Percentiles rank a stretch among this genome's conserved stretches.
Evolutionary conservation across 2,113 vertebrate species (phyloP).

Genomic region (Alaudala cheleensis): DNA sequence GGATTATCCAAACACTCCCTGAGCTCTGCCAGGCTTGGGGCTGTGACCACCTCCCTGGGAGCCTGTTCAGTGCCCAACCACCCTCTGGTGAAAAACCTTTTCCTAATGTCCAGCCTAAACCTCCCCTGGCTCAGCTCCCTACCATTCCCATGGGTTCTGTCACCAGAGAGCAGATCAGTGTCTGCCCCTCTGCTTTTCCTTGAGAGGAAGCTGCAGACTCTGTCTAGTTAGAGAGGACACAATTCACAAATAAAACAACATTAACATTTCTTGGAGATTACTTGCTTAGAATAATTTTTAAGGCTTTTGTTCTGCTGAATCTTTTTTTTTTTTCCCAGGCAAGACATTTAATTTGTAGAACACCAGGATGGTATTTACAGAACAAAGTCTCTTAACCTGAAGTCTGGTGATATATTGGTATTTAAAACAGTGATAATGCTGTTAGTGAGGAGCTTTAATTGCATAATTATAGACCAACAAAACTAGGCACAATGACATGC

Average conservation of each 20-base stretch:
- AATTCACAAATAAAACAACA: background rate
- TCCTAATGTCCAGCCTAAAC: accelerated
- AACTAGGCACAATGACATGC: background rate
- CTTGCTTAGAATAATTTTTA: background rate
- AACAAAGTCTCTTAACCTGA: slow-evolving; percentile 15
- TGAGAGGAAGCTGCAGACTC: background rate
- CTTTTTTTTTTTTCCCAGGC: background rate
- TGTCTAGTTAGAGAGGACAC: background rate
- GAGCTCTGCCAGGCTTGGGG: background rate
- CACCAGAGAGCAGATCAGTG: background rate
- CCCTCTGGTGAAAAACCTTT: background rate
- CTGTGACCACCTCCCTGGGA: background rate
- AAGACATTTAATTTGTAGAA: background rate
- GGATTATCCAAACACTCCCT: accelerated
- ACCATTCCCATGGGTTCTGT: background rate
- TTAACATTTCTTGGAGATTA: background rate
- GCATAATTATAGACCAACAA: background rate
- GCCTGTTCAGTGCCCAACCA: background rate
- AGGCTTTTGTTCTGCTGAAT: background rate
- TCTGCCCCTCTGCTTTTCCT: background rate
- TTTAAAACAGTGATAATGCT: slow-evolving; percentile 33
- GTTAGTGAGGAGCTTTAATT: slow-evolving; percentile 26
- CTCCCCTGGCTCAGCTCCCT: background rate
- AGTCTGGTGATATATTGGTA: background rate
- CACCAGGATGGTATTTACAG: background rate